Evolutionary conservation across 2,797 vertebrate species (phyloP), one percentile per base, ranked within the genome.

Genomic region (Microtus californicus): DNA sequence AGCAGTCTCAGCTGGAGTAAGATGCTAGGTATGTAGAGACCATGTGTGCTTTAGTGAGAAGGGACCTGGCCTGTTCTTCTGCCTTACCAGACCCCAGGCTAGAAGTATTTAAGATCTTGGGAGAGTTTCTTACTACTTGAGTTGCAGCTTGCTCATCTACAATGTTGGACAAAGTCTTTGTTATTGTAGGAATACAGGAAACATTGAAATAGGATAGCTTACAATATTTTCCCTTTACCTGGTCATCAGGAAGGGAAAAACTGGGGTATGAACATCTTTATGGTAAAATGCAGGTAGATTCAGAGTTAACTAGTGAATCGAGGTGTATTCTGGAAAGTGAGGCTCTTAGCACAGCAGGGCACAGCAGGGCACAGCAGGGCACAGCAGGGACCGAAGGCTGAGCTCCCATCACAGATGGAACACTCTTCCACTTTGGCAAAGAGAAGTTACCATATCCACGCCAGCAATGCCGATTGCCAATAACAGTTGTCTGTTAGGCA

Each of bases 171-270:
- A 92, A 23, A 31, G 54, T 34, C 61, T 21, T 73, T 65, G 56
- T 78, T 79, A 0, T 45, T 76, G n/a, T 6, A 59, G 74, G 23
- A 43, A 86, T 81, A 71, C 4, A 21, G 3, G 11, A 59, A 69
- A 89, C 73, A 43, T 1, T 79, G 78, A 94, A 92, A 69, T 81
- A 71, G 83, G 73, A 93, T 43, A 61, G 21, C 69, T 80, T 8
- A 15, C 13, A 23, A 54, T 56, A 83, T 74, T 87, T 92, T 56
- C 69, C 25, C 2, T 95, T 89, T 88, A 54, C 29, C 45, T 88
- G 76, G 79, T 96, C 86, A 89, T 82, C 12, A 56, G 69, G 82
- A 94, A 80, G 77, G 73, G 73, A 65, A 86, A 54, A 74, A 34
- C 15, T 73, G 45, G 19, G 56, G 15, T 59, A 9, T 90, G 48